Evolutionary conservation across 2,888 invertebrate species (phyloP), one percentile per base, ranked within the genome.

Genomic region (Ophion obscuratus): DNA sequence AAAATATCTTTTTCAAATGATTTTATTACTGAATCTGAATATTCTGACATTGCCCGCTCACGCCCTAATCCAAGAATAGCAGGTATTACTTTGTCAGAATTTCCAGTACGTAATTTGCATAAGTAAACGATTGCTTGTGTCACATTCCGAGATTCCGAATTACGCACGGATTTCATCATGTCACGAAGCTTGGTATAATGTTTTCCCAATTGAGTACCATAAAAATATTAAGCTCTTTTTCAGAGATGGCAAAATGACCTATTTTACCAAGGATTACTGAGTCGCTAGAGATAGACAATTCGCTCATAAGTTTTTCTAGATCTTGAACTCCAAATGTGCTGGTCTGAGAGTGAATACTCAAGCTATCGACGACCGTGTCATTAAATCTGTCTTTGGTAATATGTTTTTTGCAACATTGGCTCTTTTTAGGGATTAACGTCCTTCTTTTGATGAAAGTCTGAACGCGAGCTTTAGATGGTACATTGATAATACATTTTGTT

Each of bases 241-340:
- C 62, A 20, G 61, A 71, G 14, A 79, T 24, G 20, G 59, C 3
- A 24, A 40, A 17, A n/a, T 70, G 70, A 17, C 59, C 57, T 40
- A 68, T 77, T 77, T 67, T 27, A 20, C 64, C 40, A 40, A 62
- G 47, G 10, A 31, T 14, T 14, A 47, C 75, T 20, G 78, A 47
- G 74, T 77, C 78, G 36, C 83, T 73, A 74, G 77, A 77, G 84
- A 81, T 67, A 11, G 88, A 17, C 36, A 87, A 68, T 20, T 40
- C 74, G 62, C 84, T 80, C 17, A 86, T 77, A 10, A 87, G n/a
- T 66, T 66, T 53, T 66, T 36, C 68, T 68, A 76, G 62, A 20
- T 82, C 70, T 17, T 44, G 44, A 47, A 74, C 67, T 57, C 67
- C 66, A 66, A 81, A 61, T 10, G 61, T 67, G 61, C 81, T 81